Evolutionary conservation across 2,113 vertebrate species (phyloP), one percentile per base, ranked within the genome.

Genomic region (Malaclemys terrapin): DNA sequence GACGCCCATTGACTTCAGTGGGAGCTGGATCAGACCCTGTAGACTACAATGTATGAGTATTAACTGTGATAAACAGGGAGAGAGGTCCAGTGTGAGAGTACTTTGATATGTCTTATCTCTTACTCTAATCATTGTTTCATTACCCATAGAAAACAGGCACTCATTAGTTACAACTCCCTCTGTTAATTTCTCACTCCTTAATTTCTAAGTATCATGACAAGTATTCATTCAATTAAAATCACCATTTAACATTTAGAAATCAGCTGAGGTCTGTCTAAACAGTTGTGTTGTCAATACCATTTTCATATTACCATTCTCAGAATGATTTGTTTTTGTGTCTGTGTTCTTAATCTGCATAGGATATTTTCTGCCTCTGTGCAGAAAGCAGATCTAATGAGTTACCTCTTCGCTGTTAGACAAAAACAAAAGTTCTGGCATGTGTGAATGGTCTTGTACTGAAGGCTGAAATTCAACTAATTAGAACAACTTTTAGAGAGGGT

Each of bases 361-460:
- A 9, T 56, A 56, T 20, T 91, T 79, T n/a, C 19, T 0, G 2
- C 38, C 4, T 79, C 52, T 93, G 31, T 22, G 57, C 72, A 88
- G 83, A 54, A 29, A 84, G 62, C 14, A 83, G 50, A 72, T 85
- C 76, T 89, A 93, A 88, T 65, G 57, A 90, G 42, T 27, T 4
- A 56, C n/a, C n/a, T 72, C 90, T 87, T 72, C 90, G 81, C 53
- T 87, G 24, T 29, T 59, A 80, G 13, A 35, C 47, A 75, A 88
- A 95, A 96, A 85, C 19, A 4, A 54, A 87, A 16, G 69, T 31
- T 83, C 50, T 82, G 83, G 19, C 76, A 53, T 10, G 5, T 29
- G 45, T 81, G 91, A 80, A 93, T 84, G 52, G 14, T 24, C 87
- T 88, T 88, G 59, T 50, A n/a, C 49, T 45, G 89, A 90, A 92